A percentile compares a stretch with the other conserved stretches of the same genome.
These are phyloP conservation scores for Anoura caudifer DNA, from an alignment of 2,113 vertebrate species.

Conservation along the genomic window DNA sequence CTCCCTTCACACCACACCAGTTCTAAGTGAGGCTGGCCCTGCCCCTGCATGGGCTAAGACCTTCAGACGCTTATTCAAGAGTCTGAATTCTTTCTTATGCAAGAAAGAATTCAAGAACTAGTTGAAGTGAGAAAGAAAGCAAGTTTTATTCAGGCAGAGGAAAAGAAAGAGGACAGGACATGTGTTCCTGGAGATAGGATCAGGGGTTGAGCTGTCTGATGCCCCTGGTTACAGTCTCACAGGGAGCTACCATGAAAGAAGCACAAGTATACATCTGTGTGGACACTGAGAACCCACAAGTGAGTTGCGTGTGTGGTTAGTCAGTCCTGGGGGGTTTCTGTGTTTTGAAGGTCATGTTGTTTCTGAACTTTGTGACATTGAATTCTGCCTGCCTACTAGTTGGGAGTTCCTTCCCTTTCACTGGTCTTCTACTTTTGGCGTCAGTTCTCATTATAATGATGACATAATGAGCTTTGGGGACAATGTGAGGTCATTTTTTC, in stretches of 20 bases:
- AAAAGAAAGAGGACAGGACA: not conserved
- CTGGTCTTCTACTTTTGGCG: not conserved
- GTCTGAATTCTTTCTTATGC: too few relatives aligned
- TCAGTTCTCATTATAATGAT: not conserved
- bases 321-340: not conserved
- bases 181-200: not conserved
- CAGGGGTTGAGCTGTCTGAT: not conserved
- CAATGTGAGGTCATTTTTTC: not conserved
- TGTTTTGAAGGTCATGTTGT: not conserved
- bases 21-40: not conserved
- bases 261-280: not conserved
- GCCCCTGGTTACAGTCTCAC: not conserved
- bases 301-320: not conserved
- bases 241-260: not conserved
- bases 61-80: not conserved
- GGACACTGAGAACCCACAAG: not conserved
- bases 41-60: not conserved
- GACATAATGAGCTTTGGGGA: not conserved
- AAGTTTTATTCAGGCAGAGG: not conserved
- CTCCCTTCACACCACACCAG: not conserved
- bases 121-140: not conserved
- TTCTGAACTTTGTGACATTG: not conserved
- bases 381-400: not conserved
- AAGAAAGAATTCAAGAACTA: not conserved
- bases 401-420: not conserved